Base-by-base conservation (phyloP, 2,888 invertebrate species). In the Hololepta plana region DNA sequence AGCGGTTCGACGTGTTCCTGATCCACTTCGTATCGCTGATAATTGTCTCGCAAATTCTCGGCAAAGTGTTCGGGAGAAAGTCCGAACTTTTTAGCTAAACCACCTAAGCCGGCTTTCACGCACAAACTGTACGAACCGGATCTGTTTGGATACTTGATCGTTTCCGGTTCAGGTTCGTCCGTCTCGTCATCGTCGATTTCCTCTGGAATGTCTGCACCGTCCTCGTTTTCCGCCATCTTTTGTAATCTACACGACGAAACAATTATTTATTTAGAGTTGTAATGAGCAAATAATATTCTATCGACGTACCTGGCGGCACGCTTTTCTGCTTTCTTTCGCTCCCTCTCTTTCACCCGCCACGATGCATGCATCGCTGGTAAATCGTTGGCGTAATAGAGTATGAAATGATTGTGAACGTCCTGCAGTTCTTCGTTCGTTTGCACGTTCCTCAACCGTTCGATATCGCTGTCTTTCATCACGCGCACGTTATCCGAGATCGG, bases 31-130 rank as follows among this genome's bases (percentile, higher is more conserved):
- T 91, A 84, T 8, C 88, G 63, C 50, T 88, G 87, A 52, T 95
- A 95, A 51, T 90, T 88, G 46, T 95, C 93, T 2, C 90, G 69
- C 4, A 96, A 62, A 59, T 98, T 96, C 57, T 95, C 93, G 0
- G 90, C 91, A 51, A 90, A 93, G 53, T 95, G 80, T 47, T 90
- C 87, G 0, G 96, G 88, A 0, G 77, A 72, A 26, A 98, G 57
- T 33, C 96, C 96, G 53, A 95, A 96, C 47, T 77, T 76, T 48
- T 80, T 81, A 3, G 85, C 85, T 22, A 95, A 63, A 0, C 75
- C 72, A 42, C 72, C 81, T 72, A 51, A 10, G 12, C 87, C 87
- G 3, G 84, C 82, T 48, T 75, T 77, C 27, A 74, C 63, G 43
- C 91, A 91, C 36, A 91, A 68, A 19, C 76, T 71, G 47, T 95